Percentiles rank a stretch among this genome's conserved stretches.
These are phyloP conservation scores for Leguminivora glycinivorella DNA, from an alignment of 1,140 invertebrate genomes.

Conservation along the genomic window DNA sequence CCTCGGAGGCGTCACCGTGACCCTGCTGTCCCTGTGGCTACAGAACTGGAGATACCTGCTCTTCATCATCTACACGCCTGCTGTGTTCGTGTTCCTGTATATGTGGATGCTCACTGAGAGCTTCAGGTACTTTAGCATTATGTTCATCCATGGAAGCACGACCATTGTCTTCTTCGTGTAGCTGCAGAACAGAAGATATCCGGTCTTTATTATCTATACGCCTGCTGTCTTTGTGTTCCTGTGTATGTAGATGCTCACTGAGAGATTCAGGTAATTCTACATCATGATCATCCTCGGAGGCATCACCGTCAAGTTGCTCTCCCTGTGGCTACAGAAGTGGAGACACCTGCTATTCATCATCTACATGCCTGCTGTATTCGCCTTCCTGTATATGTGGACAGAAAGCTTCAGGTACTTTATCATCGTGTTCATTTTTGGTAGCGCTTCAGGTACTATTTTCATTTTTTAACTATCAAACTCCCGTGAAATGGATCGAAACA, in stretches of 20 bases:
- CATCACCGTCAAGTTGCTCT: conserved; percentile 82
- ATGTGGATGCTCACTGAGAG: conserved; percentile 83
- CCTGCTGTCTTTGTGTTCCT: conserved; percentile 83
- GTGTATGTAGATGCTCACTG: conserved; percentile 81
- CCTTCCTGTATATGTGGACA: conserved; percentile 82
- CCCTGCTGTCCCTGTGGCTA: conserved; percentile 83
- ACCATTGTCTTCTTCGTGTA: conserved; percentile 84
- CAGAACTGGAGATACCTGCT: conserved; percentile 86
- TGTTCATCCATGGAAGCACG: conserved; percentile 86
- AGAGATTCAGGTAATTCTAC: conserved; percentile 81
- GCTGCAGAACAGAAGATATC: conserved; percentile 84
- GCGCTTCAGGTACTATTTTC: no score
- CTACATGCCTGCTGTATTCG: conserved; percentile 83
- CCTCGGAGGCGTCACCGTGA: conserved; percentile 84
- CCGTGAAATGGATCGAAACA: no score
- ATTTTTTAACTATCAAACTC: no score
- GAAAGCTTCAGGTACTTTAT: conserved; percentile 77
- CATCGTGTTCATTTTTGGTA: conserved; percentile 80
- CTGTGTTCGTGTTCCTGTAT: conserved; percentile 82
- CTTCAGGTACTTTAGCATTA: conserved; percentile 58
- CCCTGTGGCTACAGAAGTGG: conserved; percentile 86
- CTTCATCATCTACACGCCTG: conserved; percentile 84
- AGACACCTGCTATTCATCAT: conserved; percentile 83
- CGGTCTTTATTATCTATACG: conserved; percentile 84
- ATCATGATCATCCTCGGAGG: conserved; percentile 87